Base-by-base conservation (phyloP, 2,888 invertebrate species). In the Anagyrus pseudococci region DNA sequence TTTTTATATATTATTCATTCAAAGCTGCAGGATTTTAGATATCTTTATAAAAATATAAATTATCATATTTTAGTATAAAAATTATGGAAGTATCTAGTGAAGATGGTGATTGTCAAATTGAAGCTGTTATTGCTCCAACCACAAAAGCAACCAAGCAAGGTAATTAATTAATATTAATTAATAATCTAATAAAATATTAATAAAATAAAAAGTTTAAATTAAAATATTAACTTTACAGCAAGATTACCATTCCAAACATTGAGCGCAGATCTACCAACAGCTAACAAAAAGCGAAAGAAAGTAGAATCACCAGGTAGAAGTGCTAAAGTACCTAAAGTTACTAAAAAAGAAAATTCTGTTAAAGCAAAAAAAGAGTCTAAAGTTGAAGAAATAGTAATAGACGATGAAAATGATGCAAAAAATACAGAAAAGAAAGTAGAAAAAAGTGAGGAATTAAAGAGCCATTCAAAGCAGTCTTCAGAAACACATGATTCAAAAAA, bases 101-200 rank as follows among this genome's bases (percentile, higher is more conserved):
- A 62, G 69, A 73, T 55, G 67, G 67, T 40, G 78, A 78, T 23
- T 72, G 72, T 62, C 46, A 50, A 37, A 50, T 72, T 15, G 68
- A 73, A n/a, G n/a, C 56, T 37, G 67, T 68, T 10, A 59, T 61
- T n/a, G 67, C 71, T 15, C 56, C 69, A 1, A 76, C 74, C 53
- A 69, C 68, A 55, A 79, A 76, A 58, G 77, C 77, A 66, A 48
- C 76, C 57, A 78, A 73, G 62, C 78, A 80, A 73, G 77, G 79
- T 80, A 73, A 8, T 46, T 20, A 46, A 22, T 19, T 20, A 46
- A 26, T 15, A 46, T 46, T 10, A 20, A 46, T 20, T 22, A 10
- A 46, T 1, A 46, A 13, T 33, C 33, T 26, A 2, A 41, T 46
- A 29, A 26, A 52, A 33, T 54, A 43, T 8, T 22, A 23, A 61